Conservation (phyloP, 2,888 invertebrate species). For the Marronus borbonicus region DNA sequence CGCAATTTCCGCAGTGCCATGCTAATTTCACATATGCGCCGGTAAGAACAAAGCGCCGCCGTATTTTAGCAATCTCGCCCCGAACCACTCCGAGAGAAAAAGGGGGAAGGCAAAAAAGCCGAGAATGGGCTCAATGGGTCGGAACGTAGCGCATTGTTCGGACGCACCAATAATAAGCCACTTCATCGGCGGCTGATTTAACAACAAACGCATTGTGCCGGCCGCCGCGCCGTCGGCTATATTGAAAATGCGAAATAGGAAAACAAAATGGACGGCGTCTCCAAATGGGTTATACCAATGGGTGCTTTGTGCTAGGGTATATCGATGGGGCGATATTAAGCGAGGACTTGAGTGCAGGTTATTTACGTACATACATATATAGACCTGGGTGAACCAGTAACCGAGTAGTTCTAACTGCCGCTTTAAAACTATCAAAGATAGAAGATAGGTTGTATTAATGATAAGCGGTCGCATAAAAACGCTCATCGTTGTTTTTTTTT, state of each 20-base stretch:
- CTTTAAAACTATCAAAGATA: no score
- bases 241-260: conserved; percentile 14
- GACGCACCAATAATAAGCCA: conserved; percentile 51
- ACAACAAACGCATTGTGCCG: conserved; percentile 48
- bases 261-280: conserved; percentile 20
- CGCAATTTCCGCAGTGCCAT: conserved; percentile 41
- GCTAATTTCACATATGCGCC: conserved; percentile 50
- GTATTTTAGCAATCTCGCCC: conserved; percentile 40
- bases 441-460: no score
- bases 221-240: not conserved
- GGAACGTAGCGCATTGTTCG: conserved; percentile 46
- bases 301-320: not conserved
- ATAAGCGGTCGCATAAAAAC: no score
- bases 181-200: conserved; percentile 54
- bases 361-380: no score
- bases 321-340: no score
- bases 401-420: no score
- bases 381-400: no score
- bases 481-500: no score
- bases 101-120: not conserved
- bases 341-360: no score
- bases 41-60: conserved; percentile 47
- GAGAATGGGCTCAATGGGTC: conserved; percentile 45
- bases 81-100: not conserved
- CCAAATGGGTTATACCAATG: conserved; percentile 9